phyloP scores from a whole-genome alignment of 2,113 vertebrate species.

The Cichladusa arquata region DNA sequence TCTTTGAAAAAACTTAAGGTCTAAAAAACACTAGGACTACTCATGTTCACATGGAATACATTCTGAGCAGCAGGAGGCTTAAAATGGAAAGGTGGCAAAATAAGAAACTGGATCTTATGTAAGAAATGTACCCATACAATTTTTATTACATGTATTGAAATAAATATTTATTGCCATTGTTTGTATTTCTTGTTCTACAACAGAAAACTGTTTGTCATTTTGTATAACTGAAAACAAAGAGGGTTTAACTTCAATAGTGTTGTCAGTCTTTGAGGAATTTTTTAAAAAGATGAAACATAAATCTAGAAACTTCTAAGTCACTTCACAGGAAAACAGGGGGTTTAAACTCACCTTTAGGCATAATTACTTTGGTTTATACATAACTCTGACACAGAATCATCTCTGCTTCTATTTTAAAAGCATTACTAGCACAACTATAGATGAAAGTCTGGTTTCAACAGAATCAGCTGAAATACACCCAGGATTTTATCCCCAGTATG shows the following conservation, averaged over 20 bases:
- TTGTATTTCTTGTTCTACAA: background rate
- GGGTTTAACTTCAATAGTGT: background rate
- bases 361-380: background rate
- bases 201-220: background rate
- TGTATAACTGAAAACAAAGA: background rate
- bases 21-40: background rate
- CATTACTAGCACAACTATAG: background rate
- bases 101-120: background rate
- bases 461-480: background rate
- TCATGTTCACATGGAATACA: background rate
- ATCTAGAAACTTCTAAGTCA: background rate
- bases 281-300: background rate
- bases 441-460: background rate
- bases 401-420: background rate
- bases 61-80: background rate
- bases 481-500: background rate
- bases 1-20: background rate
- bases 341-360: background rate
- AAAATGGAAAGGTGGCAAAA: background rate
- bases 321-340: background rate
- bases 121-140: background rate
- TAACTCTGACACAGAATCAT: background rate
- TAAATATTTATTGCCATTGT: background rate
- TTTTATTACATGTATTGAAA: background rate
- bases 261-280: background rate